Conservation (phyloP, 2,113 vertebrate species). For the Ameiurus melas region DNA sequence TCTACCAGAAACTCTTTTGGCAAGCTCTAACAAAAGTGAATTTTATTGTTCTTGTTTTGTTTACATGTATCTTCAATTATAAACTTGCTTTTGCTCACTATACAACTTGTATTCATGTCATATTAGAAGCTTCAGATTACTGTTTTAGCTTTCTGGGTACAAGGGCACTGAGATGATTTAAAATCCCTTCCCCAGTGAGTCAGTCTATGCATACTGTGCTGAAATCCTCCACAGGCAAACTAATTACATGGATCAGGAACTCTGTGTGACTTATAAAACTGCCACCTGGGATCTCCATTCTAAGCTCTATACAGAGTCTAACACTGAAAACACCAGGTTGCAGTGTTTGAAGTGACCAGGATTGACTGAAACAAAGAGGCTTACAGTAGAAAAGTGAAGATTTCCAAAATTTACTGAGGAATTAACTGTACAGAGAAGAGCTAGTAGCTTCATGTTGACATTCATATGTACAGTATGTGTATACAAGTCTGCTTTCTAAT, state of each 20-base stretch:
- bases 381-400: conserved; percentile 8
- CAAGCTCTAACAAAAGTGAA: neutral
- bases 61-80: neutral
- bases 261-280: conserved; percentile 42
- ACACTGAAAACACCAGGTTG: conserved; percentile 21
- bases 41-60: neutral
- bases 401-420: neutral
- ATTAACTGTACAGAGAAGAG: neutral
- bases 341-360: conserved; percentile 10
- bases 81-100: neutral
- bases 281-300: conserved; percentile 36
- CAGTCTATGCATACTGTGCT: conserved; percentile 22
- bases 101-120: conserved; percentile 10
- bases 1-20: conserved; percentile 13
- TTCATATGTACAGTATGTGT: neutral
- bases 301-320: conserved; percentile 18
- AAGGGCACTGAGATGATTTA: conserved; percentile 31
- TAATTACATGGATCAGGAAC: conserved; percentile 44
- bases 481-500: conserved; percentile 4
- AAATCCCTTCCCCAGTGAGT: conserved; percentile 42
- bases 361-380: neutral
- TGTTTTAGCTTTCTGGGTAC: conserved; percentile 30
- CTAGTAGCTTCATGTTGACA: neutral
- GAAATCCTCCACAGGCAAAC: conserved; percentile 42
- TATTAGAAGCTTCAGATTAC: conserved; percentile 15